Base-by-base conservation (phyloP, 2,888 invertebrate species). In the Drosophila vallismaia region DNA sequence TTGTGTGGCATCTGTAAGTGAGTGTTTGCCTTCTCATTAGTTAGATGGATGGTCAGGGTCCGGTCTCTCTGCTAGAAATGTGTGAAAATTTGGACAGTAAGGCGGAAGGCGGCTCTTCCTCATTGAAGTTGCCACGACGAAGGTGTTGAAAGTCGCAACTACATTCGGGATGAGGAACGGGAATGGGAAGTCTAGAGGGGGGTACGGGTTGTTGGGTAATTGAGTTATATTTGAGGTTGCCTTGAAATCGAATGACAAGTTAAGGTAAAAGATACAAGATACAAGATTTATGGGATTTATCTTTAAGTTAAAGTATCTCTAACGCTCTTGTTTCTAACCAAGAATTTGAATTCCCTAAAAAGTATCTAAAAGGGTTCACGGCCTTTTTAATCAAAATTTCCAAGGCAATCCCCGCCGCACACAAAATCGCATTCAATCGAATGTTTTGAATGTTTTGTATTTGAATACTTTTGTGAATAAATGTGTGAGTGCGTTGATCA, bases 21-120 rank as follows among this genome's bases (percentile, higher is more conserved):
- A 70, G 67, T 71, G 83, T 72, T 64, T 80, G 80, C 52, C 83
- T 74, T 74, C 57, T 73, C 68, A 77, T 77, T 77, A 83, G 79
- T 53, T 71, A 49, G 71, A 62, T 69, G 71, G 51, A 28, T 69
- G 28, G 44, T 31, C 26, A 4, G 5, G 36, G 36, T 36, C 36
- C 42, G 9, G 31, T 48, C 38, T 42, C 51, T 48, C 52, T 62
- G 51, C 55, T 71, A 68, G 72, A 76, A 76, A 79, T 78, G 80
- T 81, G 86, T 81, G 87, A 86, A 84, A 83, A 80, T 80, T 80
- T 80, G 76, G 76, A 79, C 86, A 76, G 79, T 76, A 79, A 79
- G 71, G 59, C 64, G 50, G 24, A 79, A 79, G 71, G 59, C 64
- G 50, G 24, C 24, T 4, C 12, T 5, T 36, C 36, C 36, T 36